phyloP scores from a whole-genome alignment of 2,797 vertebrate species.

The Cryptoprocta ferox region DNA sequence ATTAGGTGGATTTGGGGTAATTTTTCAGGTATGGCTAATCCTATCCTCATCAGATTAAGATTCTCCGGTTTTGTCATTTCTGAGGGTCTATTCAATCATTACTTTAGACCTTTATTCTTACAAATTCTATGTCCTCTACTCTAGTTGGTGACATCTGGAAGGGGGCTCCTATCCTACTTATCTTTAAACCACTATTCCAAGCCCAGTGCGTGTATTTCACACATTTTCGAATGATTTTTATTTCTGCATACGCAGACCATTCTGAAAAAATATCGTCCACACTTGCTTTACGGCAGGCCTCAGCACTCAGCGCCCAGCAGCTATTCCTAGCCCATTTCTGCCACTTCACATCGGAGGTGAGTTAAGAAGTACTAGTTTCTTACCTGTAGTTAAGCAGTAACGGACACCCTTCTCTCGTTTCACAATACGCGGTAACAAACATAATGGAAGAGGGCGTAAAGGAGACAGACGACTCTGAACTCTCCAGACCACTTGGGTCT shows the following conservation, averaged over 20 bases:
- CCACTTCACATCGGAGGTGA: background rate
- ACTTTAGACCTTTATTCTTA: background rate
- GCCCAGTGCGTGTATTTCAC: background rate
- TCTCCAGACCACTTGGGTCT: background rate
- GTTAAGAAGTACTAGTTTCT: background rate
- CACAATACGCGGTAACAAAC: background rate
- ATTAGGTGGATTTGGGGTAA: background rate
- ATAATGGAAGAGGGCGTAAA: accelerated
- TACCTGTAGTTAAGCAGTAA: background rate
- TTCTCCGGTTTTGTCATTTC: background rate
- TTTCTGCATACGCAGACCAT: background rate
- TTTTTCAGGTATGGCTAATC: background rate
- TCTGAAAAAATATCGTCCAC: background rate
- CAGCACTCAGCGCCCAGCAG: background rate
- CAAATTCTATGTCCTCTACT: background rate
- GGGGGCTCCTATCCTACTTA: background rate
- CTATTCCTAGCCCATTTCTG: background rate
- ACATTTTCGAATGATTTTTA: background rate
- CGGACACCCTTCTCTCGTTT: background rate
- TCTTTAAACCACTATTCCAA: background rate
- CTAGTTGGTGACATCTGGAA: background rate
- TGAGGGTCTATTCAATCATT: background rate
- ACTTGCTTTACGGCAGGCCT: background rate
- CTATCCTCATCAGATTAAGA: background rate
- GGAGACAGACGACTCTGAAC: background rate